phyloP scores from a whole-genome alignment of 2,888 invertebrate genomes.

The Hoplodrina blanda region DNA sequence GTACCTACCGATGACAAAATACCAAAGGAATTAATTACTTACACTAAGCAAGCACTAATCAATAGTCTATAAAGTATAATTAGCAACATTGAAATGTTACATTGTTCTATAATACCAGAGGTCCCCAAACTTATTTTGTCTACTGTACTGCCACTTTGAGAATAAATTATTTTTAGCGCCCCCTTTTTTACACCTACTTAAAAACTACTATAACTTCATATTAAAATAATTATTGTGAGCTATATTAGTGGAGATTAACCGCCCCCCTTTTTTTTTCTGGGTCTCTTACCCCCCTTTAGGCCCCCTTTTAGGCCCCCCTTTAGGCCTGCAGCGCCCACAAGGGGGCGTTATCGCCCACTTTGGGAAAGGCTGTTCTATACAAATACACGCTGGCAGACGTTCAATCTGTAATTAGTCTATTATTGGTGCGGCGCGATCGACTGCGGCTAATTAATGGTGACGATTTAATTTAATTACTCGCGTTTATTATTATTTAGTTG shows the following conservation, averaged over 20 bases:
- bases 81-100: conserved; percentile 45
- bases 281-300: too few species aligned
- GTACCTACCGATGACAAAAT: neutral
- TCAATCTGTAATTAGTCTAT: conserved; percentile 77
- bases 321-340: too few species aligned
- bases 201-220: too few species aligned
- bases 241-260: too few species aligned
- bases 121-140: too few species aligned
- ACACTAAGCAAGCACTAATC: conserved; percentile 10
- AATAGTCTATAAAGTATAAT: conserved; percentile 40
- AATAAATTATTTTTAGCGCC: too few species aligned
- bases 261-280: too few species aligned
- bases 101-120: neutral
- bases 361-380: conserved; percentile 18
- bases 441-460: conserved; percentile 52
- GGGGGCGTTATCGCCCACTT: too few species aligned
- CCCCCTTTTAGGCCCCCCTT: too few species aligned
- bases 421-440: conserved; percentile 63
- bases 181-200: too few species aligned
- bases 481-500: conserved; percentile 31
- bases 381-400: conserved; percentile 68
- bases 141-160: too few species aligned
- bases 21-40: neutral
- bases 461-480: conserved; percentile 48
- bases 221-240: too few species aligned